Percentiles rank a stretch among this genome's conserved stretches.
Conservation (phyloP, 2,888 invertebrate genomes). For the Pristionchus exspectatus region DNA sequence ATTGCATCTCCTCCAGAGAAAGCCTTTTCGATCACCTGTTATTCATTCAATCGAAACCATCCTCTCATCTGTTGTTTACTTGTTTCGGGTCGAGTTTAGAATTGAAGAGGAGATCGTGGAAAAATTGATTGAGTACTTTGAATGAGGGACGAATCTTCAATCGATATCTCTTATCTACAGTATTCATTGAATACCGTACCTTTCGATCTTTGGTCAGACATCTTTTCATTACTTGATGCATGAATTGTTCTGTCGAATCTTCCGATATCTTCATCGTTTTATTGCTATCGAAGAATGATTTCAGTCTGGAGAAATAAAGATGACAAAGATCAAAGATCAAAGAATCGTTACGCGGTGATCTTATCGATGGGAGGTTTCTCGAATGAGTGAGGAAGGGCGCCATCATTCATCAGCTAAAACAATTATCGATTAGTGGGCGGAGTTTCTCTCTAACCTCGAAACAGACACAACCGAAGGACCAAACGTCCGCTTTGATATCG, state of each 20-base stretch:
- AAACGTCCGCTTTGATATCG: conserved; percentile 54
- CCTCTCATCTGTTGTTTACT: not conserved
- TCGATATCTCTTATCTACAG: not conserved
- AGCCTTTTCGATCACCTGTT: conserved; percentile 1
- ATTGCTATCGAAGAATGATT: conserved; percentile 17
- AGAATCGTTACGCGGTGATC: conserved; percentile 4
- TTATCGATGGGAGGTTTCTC: conserved; percentile 45
- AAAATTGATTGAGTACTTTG: conserved; percentile 48
- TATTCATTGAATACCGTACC: not conserved
- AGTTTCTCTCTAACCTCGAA: conserved; percentile 36
- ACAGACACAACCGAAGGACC: conserved; percentile 55
- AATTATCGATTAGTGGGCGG: conserved; percentile 15
- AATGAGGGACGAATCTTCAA: conserved; percentile 30
- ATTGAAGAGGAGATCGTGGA: conserved; percentile 49
- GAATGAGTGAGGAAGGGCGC: conserved; percentile 38
- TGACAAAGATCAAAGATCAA: conserved; percentile 31
- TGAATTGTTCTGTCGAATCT: conserved; percentile 40
- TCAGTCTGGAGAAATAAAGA: not conserved
- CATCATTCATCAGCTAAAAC: conserved; percentile 38
- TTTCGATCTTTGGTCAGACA: conserved; percentile 30
- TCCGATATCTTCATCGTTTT: conserved; percentile 49
- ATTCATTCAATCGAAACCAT: not conserved
- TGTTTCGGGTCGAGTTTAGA: conserved; percentile 45
- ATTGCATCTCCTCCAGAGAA: conserved; percentile 8
- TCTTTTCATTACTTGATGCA: conserved; percentile 36